Percentiles rank a stretch among this genome's conserved stretches.
Evolutionary conservation across 2,113 vertebrate species (phyloP).

Genomic region (Prunella fulvescens): DNA sequence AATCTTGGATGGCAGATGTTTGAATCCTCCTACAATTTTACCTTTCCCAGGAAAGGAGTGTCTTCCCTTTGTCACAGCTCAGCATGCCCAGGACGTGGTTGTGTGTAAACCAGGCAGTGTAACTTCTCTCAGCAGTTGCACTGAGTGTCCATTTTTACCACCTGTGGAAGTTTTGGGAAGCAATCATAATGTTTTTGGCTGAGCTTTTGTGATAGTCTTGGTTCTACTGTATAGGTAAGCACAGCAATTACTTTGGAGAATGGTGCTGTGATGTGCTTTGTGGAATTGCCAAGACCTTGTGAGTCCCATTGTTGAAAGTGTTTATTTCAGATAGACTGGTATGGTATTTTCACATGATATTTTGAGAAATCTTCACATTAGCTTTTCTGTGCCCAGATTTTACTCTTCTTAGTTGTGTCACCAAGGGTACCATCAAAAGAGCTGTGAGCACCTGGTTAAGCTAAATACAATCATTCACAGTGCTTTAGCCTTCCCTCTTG

Average conservation of each 20-base stretch:
- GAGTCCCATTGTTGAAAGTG: neutral
- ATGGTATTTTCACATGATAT: neutral
- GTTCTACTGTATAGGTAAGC: neutral
- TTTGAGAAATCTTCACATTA: neutral
- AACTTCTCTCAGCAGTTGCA: neutral
- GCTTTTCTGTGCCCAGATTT: neutral
- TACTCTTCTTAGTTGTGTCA: neutral
- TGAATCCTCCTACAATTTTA: neutral
- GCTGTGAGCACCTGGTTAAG: neutral
- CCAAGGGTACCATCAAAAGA: neutral
- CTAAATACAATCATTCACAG: fast-evolving
- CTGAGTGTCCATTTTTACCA: neutral
- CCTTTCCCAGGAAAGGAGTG: neutral
- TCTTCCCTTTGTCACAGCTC: neutral
- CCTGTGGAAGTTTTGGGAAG: neutral
- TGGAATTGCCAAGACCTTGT: neutral
- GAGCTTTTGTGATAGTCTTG: neutral
- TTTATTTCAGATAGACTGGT: neutral
- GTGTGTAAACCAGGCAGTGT: neutral
- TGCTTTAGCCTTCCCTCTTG: neutral
- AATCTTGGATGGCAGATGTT: neutral
- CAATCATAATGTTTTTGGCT: neutral
- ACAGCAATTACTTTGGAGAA: neutral
- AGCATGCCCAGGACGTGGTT: fast-evolving
- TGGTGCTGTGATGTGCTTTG: neutral